Conservation (phyloP, 2,113 vertebrate genomes). For the Neotoma lepida region DNA sequence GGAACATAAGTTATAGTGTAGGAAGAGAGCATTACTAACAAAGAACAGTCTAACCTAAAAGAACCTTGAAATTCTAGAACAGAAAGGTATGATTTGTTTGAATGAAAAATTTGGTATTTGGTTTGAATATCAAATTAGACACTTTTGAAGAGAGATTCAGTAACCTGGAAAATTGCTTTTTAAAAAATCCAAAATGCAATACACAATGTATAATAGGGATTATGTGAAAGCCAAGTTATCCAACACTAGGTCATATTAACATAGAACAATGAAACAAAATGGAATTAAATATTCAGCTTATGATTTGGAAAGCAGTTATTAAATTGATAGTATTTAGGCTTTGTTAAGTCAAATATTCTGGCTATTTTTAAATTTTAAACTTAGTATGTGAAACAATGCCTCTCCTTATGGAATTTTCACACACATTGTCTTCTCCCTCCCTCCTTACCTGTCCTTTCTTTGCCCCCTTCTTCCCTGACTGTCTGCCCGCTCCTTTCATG, state of each 20-base stretch:
- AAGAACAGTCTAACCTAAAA: not conserved
- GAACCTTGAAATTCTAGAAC: not conserved
- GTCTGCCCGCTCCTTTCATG: not conserved
- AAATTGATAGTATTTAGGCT: not conserved
- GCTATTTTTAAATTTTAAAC: not conserved
- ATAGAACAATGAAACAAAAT: not conserved
- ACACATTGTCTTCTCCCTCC: not conserved
- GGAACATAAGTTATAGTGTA: not conserved
- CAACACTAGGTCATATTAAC: not conserved
- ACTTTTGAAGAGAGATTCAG: not conserved
- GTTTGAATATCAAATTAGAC: not conserved
- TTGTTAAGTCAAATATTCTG: not conserved
- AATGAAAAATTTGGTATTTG: not conserved
- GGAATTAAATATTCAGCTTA: not conserved
- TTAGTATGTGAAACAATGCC: not conserved
- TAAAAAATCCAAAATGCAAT: not conserved
- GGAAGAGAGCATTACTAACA: not conserved
- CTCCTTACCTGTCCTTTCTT: not conserved
- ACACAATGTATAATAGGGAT: not conserved
- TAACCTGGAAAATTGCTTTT: not conserved
- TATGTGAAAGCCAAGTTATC: not conserved
- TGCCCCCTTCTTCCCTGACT: not conserved
- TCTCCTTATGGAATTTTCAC: not conserved
- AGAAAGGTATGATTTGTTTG: not conserved
- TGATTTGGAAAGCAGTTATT: not conserved